Evolutionary conservation across 2,888 invertebrate genomes (phyloP).

Genomic region (Palloptera scutellata): DNA sequence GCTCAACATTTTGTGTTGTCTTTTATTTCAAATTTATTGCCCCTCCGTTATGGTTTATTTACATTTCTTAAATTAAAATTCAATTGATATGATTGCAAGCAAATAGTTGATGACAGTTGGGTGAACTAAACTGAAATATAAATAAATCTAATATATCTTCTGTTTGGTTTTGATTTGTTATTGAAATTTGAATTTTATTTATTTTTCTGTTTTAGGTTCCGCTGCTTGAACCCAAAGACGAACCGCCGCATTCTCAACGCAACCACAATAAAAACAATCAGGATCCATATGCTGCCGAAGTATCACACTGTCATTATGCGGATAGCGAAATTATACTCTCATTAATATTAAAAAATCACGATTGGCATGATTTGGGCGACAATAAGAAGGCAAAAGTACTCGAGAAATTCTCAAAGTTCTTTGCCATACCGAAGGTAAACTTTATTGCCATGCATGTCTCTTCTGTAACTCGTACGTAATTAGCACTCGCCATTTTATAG

Average conservation of each 20-base stretch:
- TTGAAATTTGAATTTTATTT: too few species aligned
- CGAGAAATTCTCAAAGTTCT: slow-evolving; percentile 62
- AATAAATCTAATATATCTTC: too few species aligned
- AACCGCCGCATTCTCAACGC: slow-evolving; percentile 43
- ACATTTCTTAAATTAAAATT: too few species aligned
- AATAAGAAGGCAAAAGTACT: slow-evolving; percentile 58
- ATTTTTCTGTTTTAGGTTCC: slow-evolving; percentile 48
- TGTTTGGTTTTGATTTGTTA: too few species aligned
- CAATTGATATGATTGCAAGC: too few species aligned
- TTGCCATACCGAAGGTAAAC: slow-evolving; percentile 63
- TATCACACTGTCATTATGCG: slow-evolving; percentile 56
- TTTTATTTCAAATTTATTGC: too few species aligned
- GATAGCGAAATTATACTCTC: slow-evolving; percentile 61
- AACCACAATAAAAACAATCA: slow-evolving; percentile 34
- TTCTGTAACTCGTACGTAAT: slow-evolving; percentile 8
- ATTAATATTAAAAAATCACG: slow-evolving; percentile 57
- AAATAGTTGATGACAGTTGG: too few species aligned
- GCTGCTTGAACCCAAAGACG: slow-evolving; percentile 56
- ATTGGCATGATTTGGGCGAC: slow-evolving; percentile 58
- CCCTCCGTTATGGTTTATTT: too few species aligned
- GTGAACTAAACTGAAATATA: too few species aligned
- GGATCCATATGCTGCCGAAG: slow-evolving; percentile 55
- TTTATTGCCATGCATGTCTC: background rate
- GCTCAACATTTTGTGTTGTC: too few species aligned
- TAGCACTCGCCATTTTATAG: slow-evolving; percentile 42